Base-by-base conservation (phyloP, 2,888 invertebrate genomes). In the Macaria notata region DNA sequence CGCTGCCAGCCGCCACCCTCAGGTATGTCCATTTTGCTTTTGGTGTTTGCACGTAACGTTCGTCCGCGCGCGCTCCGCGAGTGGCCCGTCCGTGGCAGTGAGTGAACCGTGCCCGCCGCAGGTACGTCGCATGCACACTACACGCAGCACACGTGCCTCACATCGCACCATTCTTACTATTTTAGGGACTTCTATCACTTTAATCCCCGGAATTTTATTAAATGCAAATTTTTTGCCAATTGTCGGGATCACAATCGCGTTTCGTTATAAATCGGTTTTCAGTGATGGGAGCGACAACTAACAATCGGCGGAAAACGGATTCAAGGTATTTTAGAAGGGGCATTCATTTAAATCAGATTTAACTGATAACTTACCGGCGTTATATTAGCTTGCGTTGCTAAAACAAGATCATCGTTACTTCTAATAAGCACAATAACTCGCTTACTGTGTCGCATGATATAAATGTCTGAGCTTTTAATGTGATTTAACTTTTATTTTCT, bases 1-100 rank as follows among this genome's bases (percentile, higher is more conserved):
- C 86, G 78, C 86, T 86, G 75, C 84, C 88, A 86, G 91, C 88
- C 88, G 90, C 86, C 83, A 86, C 85, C 84, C 87, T 83, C 89
- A 89, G 90, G 89, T 89, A 90, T 84, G 89, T 88, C 82, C 90
- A 90, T 87, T 90, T 86, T 85, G 86, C 88, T 88, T 85, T 88
- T 87, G 90, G 88, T 88, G 89, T 87, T 84, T 81, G 88, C 83
- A 79, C 86, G 83, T 76, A 77, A 73, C 81, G 66, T 67, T 65
- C 62, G 86, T 71, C 70, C 77, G 78, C 73, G 79, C 80, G 80
- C 84, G 83, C 82, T 79, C 76, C 87, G 88, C 86, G 88, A 87
- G 88, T 88, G 88, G 79, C 83, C 83, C 82, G 84, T 83, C 82
- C 77, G 85, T 83, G 84, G 83, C 83, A 74, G 86, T 84, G 84